A percentile compares a stretch with the other conserved stretches of the same genome.
These are phyloP conservation scores for Characodon lateralis DNA, from an alignment of 2,797 vertebrate genomes.

Conservation along the genomic window DNA sequence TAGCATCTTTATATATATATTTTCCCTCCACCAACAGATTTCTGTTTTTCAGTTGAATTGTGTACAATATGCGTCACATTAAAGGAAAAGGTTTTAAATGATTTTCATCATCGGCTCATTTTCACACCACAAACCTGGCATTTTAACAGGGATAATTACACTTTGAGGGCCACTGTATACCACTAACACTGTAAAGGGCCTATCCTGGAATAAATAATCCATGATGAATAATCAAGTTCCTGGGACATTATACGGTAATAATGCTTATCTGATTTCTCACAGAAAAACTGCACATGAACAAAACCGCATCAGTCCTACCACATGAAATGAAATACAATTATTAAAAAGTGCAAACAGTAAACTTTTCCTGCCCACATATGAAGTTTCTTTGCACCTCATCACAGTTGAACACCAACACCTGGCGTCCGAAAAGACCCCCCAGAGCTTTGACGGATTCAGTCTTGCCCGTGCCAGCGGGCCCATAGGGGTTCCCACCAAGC, in stretches of 20 bases:
- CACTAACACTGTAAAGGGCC: background rate
- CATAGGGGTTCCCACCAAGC: conserved; percentile 96
- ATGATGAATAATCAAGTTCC: background rate
- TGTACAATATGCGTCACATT: too few species aligned
- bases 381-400: conserved; percentile 87
- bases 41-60: too few species aligned
- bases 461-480: conserved; percentile 97
- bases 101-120: background rate
- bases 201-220: background rate
- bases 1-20: too few species aligned
- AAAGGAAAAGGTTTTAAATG: too few species aligned
- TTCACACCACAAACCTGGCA: background rate
- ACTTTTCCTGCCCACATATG: background rate
- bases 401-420: conserved; percentile 98
- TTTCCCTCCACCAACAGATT: too few species aligned
- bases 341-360: background rate
- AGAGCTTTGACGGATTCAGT: conserved; percentile 97
- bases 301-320: background rate
- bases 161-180: background rate
- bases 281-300: background rate
- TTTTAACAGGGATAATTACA: background rate
- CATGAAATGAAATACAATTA: background rate
- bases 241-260: background rate
- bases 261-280: background rate
- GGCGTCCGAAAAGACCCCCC: conserved; percentile 93